These are phyloP conservation scores for Notodromas monacha DNA, from an alignment of 2,888 invertebrate species.

Conservation along the genomic window DNA sequence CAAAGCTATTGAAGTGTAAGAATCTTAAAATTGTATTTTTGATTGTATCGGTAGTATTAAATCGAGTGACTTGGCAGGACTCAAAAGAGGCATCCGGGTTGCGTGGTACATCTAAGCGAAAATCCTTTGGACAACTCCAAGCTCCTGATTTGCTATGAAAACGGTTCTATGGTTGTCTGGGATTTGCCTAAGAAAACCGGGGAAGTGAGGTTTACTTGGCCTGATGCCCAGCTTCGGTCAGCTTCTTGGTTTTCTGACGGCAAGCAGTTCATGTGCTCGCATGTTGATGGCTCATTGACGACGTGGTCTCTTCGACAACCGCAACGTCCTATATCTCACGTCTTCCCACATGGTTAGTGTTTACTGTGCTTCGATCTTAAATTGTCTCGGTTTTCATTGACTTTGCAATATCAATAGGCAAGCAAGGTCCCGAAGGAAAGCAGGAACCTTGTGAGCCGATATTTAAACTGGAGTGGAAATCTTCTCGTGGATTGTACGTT, in stretches of 20 bases:
- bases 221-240: slow-evolving; percentile 28
- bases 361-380: background rate
- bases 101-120: slow-evolving; percentile 79
- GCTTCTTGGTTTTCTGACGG: slow-evolving; percentile 93
- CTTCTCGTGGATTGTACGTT: slow-evolving; percentile 27
- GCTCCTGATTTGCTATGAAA: slow-evolving; percentile 84
- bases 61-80: no score
- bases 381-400: slow-evolving; percentile 6
- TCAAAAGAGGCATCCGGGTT: slow-evolving; percentile 78
- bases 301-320: slow-evolving; percentile 56
- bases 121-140: slow-evolving; percentile 85
- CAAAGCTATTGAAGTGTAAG: slow-evolving; percentile 94
- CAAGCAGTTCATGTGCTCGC: slow-evolving; percentile 69
- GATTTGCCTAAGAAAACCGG: slow-evolving; percentile 55
- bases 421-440: slow-evolving; percentile 72
- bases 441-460: slow-evolving; percentile 76
- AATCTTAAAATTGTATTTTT: background rate
- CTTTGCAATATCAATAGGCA: slow-evolving; percentile 44
- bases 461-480: slow-evolving; percentile 79
- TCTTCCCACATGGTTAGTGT: slow-evolving; percentile 58
- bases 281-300: slow-evolving; percentile 74
- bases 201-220: slow-evolving; percentile 34
- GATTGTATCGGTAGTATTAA: no score
- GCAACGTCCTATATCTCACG: slow-evolving; percentile 30
- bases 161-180: slow-evolving; percentile 79